Evolutionary conservation across 2,888 invertebrate genomes (phyloP), one percentile per base, ranked within the genome.

Genomic region (Coronaproctus castanopsis): DNA sequence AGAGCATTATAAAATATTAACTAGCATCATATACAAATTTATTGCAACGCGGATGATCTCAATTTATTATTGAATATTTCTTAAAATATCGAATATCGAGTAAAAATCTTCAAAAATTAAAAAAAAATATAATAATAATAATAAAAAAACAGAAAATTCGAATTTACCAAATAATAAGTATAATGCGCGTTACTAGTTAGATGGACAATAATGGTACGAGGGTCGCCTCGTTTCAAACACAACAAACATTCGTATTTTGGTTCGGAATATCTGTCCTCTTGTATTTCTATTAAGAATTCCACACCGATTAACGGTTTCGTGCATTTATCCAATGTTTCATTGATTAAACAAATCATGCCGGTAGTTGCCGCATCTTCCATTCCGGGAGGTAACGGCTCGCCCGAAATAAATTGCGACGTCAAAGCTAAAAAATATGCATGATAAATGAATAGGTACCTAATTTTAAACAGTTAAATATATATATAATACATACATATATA

Each of bases 221-320:
- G 83, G 69, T 86, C 84, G 50, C 87, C 86, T 65, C 82, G 81
- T 71, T 86, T 87, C 67, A 80, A 79, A 71, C 88, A 89, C 62
- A 88, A 74, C 65, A 83, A 77, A 72, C 88, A 89, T 57, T 81
- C 75, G 71, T 88, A 88, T 57, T 78, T 73, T 0, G 86, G 84
- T 70, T 85, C 85, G 5, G 14, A 8, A 36, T 8, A 36, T 68
- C 78, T 76, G 63, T 79, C 79, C 5, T 76, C 72, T 67, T 80
- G 79, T 19, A 62, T 59, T 71, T 88, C 88, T 53, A 88, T 70
- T 55, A 87, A 73, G 71, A 87, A 89, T 71, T 88, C 88, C 60
- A 87, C 70, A n/a, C 87, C 88, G 24, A 63, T 62, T 21, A 63
- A 49, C 14, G 63, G 63, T 24, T 61, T 53, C 19, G 60, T 60